A percentile compares a stretch with the other conserved stretches of the same genome.
Evolutionary conservation across 2,888 invertebrate genomes (phyloP).

Genomic region (Scaptomyza cyrtandrae): DNA sequence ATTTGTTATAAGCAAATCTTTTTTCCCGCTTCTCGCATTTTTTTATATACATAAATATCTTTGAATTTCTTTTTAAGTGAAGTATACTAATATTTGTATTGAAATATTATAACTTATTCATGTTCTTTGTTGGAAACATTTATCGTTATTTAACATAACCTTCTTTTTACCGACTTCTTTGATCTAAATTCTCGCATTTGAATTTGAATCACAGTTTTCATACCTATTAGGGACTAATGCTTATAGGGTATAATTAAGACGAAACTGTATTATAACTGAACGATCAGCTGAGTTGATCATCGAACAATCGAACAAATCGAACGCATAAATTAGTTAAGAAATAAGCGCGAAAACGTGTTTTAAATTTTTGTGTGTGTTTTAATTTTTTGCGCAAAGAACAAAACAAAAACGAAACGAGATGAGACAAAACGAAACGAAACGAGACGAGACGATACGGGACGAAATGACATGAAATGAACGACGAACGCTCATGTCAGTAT

Average conservation of each 20-base stretch:
- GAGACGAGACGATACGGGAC: constrained; percentile 13
- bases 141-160: too few relatives aligned
- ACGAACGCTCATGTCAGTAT: constrained; percentile 80
- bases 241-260: constrained; percentile 57
- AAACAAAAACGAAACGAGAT: constrained; percentile 6
- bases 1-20: too few relatives aligned
- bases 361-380: constrained; percentile 73
- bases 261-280: constrained; percentile 49
- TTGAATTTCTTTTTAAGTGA: too few relatives aligned
- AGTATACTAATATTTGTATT: too few relatives aligned
- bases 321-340: constrained; percentile 79
- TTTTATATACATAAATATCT: too few relatives aligned
- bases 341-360: constrained; percentile 81
- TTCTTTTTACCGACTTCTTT: not conserved
- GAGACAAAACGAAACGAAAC: not conserved
- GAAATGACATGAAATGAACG: constrained; percentile 60
- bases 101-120: too few relatives aligned
- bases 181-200: not conserved
- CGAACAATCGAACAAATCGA: constrained; percentile 68
- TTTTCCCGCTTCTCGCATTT: too few relatives aligned
- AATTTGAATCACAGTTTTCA: not conserved
- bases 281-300: constrained; percentile 40
- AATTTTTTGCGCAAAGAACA: not conserved
- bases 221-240: not conserved
- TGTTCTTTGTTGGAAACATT: too few relatives aligned